Conservation (phyloP, 2,113 vertebrate species). For the Ctenodactylus gundi region DNA sequence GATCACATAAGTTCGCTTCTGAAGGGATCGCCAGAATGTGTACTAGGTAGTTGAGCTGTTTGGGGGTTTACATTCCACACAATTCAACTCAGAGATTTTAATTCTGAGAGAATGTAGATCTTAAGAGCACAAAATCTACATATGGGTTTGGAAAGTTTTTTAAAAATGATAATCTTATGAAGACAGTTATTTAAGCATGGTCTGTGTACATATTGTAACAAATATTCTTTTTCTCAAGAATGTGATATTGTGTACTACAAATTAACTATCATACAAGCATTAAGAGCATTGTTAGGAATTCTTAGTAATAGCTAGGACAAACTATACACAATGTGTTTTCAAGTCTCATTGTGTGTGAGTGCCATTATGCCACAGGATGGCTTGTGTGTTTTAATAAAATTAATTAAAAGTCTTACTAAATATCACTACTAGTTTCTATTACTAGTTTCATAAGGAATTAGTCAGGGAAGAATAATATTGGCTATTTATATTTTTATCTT, state of each 20-base stretch:
- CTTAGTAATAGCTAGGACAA: background rate
- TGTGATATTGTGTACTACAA: background rate
- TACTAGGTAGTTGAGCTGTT: background rate
- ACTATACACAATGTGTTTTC: background rate
- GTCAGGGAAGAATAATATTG: background rate
- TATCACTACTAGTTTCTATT: background rate
- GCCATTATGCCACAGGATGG: background rate
- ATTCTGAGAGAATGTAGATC: background rate
- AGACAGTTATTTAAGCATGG: background rate
- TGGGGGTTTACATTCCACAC: background rate
- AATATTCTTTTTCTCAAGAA: background rate
- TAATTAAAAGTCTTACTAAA: background rate
- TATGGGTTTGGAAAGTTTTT: background rate
- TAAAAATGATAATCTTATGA: background rate
- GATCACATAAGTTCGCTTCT: background rate
- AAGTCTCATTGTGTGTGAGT: background rate
- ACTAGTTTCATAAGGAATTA: background rate
- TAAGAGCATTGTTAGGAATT: background rate
- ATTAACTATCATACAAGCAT: background rate
- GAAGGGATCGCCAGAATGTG: background rate
- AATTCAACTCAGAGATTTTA: background rate
- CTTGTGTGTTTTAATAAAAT: constrained; percentile 37
- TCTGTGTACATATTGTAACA: background rate
- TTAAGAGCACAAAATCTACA: background rate
- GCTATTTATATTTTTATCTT: background rate